Evolutionary conservation across 2,113 vertebrate genomes (phyloP), one percentile per base, ranked within the genome.

Genomic region (Cairina moschata): DNA sequence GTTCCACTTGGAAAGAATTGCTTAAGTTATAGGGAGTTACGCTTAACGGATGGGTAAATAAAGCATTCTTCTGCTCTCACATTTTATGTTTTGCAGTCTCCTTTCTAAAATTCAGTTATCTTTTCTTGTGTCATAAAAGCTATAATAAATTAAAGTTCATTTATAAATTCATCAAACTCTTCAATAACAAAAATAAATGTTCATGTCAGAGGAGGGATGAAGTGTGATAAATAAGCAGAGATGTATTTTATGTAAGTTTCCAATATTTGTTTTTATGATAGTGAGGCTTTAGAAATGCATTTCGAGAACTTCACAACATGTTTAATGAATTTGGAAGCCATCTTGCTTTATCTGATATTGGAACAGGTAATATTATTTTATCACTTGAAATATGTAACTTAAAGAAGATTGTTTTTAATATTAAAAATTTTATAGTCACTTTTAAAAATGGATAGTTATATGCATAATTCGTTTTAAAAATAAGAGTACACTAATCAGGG

Each of bases 41-140:
- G 22, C 31, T 88, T 75, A 63, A 73, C 32, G 44, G 16, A 10
- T 26, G 52, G 67, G 40, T 81, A 69, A 82, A 74, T 23, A 67
- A 25, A 79, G 8, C 6, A 6, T 85, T 84, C 62, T 86, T 85
- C 55, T 94, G 66, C 76, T 85, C 74, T 81, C 59, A 90, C 9
- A 31, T 72, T 54, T 71, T 78, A 36, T 77, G 42, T 83, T 91
- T 76, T 85, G n/a, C 80, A 8, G 74, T 54, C 11, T 32, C 18
- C 44, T 84, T 87, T 80, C 69, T 66, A 34, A 36, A 92, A 89
- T 44, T 66, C 69, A n/a, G 55, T 66, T 46, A 17, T 93, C 56
- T 73, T 88, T 85, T 94, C 83, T 71, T 93, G 26, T 86, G 75
- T 76, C 38, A 72, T 83, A 54, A 93, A 83, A 63, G 16, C 46